Percentiles rank a stretch among this genome's conserved stretches.
These are phyloP conservation scores for Oryctes rhinoceros DNA, from an alignment of 1,140 invertebrate species.

Conservation along the genomic window DNA sequence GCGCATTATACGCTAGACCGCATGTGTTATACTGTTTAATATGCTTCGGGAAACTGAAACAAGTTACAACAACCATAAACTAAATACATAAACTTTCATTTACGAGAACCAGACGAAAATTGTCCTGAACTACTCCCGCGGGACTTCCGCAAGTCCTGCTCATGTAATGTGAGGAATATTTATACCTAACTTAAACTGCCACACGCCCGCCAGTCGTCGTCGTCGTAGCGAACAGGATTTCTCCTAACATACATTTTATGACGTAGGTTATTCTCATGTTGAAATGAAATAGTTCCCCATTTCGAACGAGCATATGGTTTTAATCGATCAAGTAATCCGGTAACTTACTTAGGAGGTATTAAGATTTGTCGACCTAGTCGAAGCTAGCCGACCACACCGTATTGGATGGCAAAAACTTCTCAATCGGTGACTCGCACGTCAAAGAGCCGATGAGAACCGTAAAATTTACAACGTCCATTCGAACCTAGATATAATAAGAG, in stretches of 20 bases:
- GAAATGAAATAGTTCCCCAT: background rate
- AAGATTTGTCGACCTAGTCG: too few relatives aligned
- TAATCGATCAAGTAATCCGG: too few relatives aligned
- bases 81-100: constrained; percentile 39
- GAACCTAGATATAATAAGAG: background rate
- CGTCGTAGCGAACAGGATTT: constrained; percentile 1
- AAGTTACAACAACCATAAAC: constrained; percentile 39
- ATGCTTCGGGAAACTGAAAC: constrained; percentile 24
- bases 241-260: constrained; percentile 33
- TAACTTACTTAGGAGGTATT: too few relatives aligned
- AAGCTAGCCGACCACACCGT: too few relatives aligned
- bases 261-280: constrained; percentile 16
- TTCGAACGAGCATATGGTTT: background rate
- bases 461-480: too few relatives aligned
- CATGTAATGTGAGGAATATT: background rate
- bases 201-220: background rate
- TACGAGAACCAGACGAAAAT: constrained; percentile 40
- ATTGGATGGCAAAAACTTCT: too few relatives aligned
- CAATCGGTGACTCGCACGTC: too few relatives aligned
- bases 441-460: too few relatives aligned
- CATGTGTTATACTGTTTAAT: constrained; percentile 38
- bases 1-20: background rate
- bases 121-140: constrained; percentile 24
- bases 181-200: constrained; percentile 4
- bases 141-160: constrained; percentile 23